phyloP scores from a whole-genome alignment of 2,113 vertebrate species.

The Cercopithecus mona region DNA sequence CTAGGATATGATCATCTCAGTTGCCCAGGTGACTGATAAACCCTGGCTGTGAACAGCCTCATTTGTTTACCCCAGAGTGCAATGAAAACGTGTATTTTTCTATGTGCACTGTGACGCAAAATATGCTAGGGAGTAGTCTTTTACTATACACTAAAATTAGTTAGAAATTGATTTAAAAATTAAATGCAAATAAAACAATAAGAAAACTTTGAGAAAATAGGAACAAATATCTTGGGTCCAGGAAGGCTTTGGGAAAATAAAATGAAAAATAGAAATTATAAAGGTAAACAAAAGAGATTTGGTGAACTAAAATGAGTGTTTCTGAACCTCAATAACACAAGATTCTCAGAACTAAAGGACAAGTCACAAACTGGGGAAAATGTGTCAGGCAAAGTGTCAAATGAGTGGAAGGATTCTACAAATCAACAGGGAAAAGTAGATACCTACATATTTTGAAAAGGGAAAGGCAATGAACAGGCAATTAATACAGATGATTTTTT shows the following conservation, averaged over 20 bases:
- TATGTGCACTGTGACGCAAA: neutral
- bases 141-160: neutral
- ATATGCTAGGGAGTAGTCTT: neutral
- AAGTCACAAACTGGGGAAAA: neutral
- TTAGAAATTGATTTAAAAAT: neutral
- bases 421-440: neutral
- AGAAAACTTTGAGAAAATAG: neutral
- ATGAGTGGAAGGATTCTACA: neutral
- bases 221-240: neutral
- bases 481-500: neutral
- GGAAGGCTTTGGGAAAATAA: neutral
- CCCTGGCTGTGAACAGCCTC: neutral
- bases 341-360: neutral
- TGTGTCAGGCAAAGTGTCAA: neutral
- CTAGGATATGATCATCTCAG: neutral
- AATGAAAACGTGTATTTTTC: neutral
- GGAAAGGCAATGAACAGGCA: neutral
- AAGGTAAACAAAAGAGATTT: neutral
- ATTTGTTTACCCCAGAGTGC: neutral
- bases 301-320: neutral
- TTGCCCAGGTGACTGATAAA: neutral
- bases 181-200: neutral
- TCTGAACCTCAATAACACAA: neutral
- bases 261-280: slow-evolving; percentile 10
- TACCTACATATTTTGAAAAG: neutral